A percentile compares a stretch with the other conserved stretches of the same genome.
These are phyloP conservation scores for Tolypeutes matacus DNA, from an alignment of 2,797 vertebrate species.

Conservation along the genomic window DNA sequence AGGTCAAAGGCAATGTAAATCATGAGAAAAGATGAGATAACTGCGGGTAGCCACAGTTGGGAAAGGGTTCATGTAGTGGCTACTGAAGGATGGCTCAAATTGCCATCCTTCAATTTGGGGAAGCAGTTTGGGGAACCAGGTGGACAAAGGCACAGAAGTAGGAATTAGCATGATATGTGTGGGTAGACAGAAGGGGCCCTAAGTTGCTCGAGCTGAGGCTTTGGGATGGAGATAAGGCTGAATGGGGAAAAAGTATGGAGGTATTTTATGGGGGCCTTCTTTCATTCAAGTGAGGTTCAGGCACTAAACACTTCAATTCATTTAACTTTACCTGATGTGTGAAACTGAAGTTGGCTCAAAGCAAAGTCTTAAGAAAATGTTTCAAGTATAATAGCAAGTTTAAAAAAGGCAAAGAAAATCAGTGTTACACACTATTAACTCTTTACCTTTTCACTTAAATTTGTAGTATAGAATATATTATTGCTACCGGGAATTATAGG, in stretches of 20 bases:
- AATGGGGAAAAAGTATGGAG: neutral
- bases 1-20: neutral
- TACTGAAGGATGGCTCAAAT: neutral
- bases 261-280: neutral
- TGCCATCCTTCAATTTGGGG: neutral
- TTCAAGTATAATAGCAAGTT: conserved; percentile 57
- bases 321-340: conserved; percentile 16
- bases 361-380: neutral
- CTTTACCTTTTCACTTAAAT: conserved; percentile 79
- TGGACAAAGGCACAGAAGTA: conserved; percentile 12
- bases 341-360: conserved; percentile 38
- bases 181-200: neutral
- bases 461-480: conserved; percentile 76
- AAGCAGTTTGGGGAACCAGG: neutral
- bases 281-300: neutral
- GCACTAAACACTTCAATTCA: conserved; percentile 7
- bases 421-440: conserved; percentile 1
- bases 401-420: conserved; percentile 52
- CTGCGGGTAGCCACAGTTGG: neutral
- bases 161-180: neutral
- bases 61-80: neutral
- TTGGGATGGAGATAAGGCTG: neutral
- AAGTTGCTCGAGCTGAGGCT: neutral
- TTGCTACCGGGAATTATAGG: conserved; percentile 70
- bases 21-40: neutral